phyloP scores from a whole-genome alignment of 2,797 vertebrate species.

The Alca torda region DNA sequence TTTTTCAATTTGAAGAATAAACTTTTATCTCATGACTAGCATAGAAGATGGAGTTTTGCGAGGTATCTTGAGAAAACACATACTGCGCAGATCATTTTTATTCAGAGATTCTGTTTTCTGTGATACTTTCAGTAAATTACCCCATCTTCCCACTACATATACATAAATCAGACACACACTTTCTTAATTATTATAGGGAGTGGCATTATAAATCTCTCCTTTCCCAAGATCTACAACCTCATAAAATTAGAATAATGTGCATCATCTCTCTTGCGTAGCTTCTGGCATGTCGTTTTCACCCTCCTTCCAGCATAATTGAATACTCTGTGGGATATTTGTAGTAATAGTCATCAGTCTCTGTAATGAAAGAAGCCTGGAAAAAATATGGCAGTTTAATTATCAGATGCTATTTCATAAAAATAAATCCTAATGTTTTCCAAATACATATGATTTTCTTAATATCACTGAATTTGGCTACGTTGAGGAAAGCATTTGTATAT shows the following conservation, averaged over 20 bases:
- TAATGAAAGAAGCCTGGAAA: slow-evolving; percentile 37
- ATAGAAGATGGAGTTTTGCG: neutral
- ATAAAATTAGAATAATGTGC: slow-evolving; percentile 9
- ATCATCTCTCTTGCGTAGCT: slow-evolving; percentile 18
- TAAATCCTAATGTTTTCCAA: neutral
- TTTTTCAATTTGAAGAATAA: neutral
- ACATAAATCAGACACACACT: slow-evolving; percentile 11
- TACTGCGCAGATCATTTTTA: neutral
- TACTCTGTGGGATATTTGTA: slow-evolving; percentile 14
- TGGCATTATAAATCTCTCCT: slow-evolving; percentile 8
- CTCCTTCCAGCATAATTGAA: slow-evolving; percentile 18
- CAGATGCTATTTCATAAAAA: neutral
- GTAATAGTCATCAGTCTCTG: slow-evolving; percentile 25
- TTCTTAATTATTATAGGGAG: slow-evolving; percentile 2
- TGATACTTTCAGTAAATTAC: neutral
- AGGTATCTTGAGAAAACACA: neutral
- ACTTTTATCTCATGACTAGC: neutral
- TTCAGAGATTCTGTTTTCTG: neutral
- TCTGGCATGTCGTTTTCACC: neutral
- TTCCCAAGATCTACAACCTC: slow-evolving; percentile 39
- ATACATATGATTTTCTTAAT: neutral
- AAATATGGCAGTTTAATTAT: slow-evolving; percentile 32
- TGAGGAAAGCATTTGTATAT: neutral
- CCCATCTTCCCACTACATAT: neutral
- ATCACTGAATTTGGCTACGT: neutral